Conservation (phyloP, 2,113 vertebrate species). For the Sarotherodon lohbergeri region DNA sequence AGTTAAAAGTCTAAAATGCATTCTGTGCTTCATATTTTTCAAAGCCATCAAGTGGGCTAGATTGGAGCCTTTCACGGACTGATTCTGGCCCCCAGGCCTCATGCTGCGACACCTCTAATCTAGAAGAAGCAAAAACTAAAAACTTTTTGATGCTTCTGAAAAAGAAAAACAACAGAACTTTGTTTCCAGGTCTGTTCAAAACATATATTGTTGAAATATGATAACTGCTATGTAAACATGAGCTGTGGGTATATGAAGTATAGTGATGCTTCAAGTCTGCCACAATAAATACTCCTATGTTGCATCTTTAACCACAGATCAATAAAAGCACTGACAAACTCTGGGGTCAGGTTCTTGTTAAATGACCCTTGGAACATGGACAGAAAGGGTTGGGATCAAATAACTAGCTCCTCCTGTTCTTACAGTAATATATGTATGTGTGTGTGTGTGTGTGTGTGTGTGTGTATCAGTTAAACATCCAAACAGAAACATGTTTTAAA, state of each 20-base stretch:
- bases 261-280: not conserved
- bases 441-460: not conserved
- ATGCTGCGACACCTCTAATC: not conserved
- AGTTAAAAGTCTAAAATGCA: not conserved
- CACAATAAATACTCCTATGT: not conserved
- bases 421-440: accelerated
- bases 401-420: not conserved
- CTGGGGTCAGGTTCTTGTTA: not conserved
- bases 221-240: not conserved
- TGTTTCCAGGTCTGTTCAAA: not conserved
- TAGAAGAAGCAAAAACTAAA: not conserved
- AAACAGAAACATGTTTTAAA: not conserved
- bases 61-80: not conserved
- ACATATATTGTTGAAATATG: not conserved
- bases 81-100: not conserved
- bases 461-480: not conserved
- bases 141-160: not conserved
- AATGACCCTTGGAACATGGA: not conserved
- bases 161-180: not conserved
- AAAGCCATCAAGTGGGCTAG: not conserved
- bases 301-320: not conserved
- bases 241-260: not conserved
- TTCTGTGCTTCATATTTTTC: not conserved
- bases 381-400: not conserved
- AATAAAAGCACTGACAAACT: not conserved